A percentile compares a stretch with the other conserved stretches of the same genome.
Conservation (phyloP, 2,888 invertebrate species). For the Conus canariensis region DNA sequence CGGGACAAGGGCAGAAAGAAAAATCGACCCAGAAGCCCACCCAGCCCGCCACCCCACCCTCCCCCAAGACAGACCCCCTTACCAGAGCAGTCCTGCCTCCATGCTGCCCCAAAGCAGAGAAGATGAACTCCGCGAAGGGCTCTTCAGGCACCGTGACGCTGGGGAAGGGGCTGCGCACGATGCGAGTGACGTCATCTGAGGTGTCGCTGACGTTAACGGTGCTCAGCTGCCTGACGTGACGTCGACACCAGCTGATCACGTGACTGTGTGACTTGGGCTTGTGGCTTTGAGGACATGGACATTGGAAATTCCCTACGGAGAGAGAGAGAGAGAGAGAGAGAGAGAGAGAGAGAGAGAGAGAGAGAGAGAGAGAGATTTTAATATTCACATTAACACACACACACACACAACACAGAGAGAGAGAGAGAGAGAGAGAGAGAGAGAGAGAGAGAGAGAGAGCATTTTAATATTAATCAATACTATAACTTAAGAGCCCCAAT, state of each 20-base stretch:
- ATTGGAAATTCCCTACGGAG: not conserved
- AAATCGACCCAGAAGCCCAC: too few relatives aligned
- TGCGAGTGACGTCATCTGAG: constrained; percentile 29
- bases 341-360: constrained; percentile 25
- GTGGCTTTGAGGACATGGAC: not conserved
- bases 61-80: constrained; percentile 15
- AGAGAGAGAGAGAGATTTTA: not conserved
- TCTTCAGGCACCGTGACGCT: constrained; percentile 47
- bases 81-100: constrained; percentile 55
- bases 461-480: too few relatives aligned
- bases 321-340: constrained; percentile 31
- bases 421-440: too few relatives aligned
- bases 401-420: not conserved
- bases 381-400: not conserved
- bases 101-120: constrained; percentile 49
- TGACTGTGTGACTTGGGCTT: not conserved
- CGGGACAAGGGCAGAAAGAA: too few relatives aligned
- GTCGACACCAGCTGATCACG: constrained; percentile 25
- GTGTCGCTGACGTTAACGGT: not conserved
- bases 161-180: constrained; percentile 43
- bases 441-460: too few relatives aligned
- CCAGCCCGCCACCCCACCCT: too few relatives aligned
- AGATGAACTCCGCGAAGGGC: constrained; percentile 54
- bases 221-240: constrained; percentile 15
- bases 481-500: too few relatives aligned